Percentiles rank a stretch among this genome's conserved stretches.
phyloP scores from a whole-genome alignment of 2,797 vertebrate species.

The Fundulus diaphanus region DNA sequence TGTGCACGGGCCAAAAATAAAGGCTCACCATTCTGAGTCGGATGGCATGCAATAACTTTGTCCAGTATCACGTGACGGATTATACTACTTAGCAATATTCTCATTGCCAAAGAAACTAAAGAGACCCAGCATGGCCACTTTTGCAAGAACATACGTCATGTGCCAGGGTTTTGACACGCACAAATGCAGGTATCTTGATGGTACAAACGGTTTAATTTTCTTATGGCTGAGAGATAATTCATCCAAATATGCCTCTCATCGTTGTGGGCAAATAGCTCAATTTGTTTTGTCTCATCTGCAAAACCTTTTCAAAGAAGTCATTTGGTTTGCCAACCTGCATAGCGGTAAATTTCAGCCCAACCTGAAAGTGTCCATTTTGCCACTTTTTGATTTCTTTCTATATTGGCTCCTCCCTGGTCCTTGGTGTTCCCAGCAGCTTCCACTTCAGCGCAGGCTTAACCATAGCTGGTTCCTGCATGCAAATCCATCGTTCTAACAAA shows the following conservation, averaged over 20 bases:
- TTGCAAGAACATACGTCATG: slow-evolving; percentile 39
- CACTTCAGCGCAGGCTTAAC: not conserved
- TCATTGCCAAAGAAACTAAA: slow-evolving; percentile 9
- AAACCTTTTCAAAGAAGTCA: not conserved
- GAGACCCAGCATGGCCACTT: slow-evolving; percentile 24
- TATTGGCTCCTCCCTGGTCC: not conserved
- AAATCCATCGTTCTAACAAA: not conserved
- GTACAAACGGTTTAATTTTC: too few species aligned
- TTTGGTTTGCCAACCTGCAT: not conserved
- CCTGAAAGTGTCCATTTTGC: too few species aligned
- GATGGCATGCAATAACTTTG: not conserved
- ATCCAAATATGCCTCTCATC: not conserved
- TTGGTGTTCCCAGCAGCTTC: not conserved
- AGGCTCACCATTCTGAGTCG: not conserved
- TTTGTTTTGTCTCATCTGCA: not conserved
- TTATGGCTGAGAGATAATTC: not conserved
- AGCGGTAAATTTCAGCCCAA: not conserved
- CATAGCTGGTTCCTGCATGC: not conserved
- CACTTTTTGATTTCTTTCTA: too few species aligned
- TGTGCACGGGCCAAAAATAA: slow-evolving; percentile 4
- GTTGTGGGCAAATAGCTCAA: not conserved
- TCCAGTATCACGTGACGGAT: slow-evolving; percentile 1
- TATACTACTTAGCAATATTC: not conserved
- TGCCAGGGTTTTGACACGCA: slow-evolving; percentile 8
- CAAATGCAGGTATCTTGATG: too few species aligned